phyloP scores from a whole-genome alignment of 1,140 invertebrate genomes.

The Sarcophaga bullata region DNA sequence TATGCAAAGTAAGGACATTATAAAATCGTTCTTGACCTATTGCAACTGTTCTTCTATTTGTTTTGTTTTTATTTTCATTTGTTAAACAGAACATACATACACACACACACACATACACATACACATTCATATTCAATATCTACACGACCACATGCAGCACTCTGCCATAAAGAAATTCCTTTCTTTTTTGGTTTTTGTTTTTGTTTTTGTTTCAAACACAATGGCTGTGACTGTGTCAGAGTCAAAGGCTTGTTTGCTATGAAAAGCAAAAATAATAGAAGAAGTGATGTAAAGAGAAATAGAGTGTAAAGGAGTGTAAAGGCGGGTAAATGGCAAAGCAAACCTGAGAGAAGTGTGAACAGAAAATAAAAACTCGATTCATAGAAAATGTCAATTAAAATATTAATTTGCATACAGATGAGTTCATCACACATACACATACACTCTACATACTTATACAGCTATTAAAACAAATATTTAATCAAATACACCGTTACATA shows the following conservation, averaged over 20 bases:
- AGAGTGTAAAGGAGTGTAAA: no score
- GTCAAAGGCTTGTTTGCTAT: conserved; percentile 29
- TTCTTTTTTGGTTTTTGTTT: no score
- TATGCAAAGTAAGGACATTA: no score
- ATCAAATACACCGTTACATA: neutral
- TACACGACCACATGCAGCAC: neutral
- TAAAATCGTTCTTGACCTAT: no score
- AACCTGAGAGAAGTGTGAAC: no score
- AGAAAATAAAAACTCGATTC: conserved; percentile 23
- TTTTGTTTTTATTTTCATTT: neutral
- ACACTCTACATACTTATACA: conserved; percentile 25
- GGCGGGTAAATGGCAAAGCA: no score
- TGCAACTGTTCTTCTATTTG: no score
- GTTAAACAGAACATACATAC: neutral
- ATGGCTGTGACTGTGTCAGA: conserved; percentile 22
- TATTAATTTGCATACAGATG: conserved; percentile 40
- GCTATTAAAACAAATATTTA: neutral
- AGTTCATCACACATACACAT: conserved; percentile 20
- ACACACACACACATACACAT: neutral
- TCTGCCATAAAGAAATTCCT: neutral
- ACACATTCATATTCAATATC: neutral
- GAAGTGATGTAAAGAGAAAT: no score
- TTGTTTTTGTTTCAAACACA: neutral
- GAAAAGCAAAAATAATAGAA: neutral
- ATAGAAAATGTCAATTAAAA: conserved; percentile 41